phyloP scores from a whole-genome alignment of 2,888 invertebrate genomes.

The Sinelater perroti region DNA sequence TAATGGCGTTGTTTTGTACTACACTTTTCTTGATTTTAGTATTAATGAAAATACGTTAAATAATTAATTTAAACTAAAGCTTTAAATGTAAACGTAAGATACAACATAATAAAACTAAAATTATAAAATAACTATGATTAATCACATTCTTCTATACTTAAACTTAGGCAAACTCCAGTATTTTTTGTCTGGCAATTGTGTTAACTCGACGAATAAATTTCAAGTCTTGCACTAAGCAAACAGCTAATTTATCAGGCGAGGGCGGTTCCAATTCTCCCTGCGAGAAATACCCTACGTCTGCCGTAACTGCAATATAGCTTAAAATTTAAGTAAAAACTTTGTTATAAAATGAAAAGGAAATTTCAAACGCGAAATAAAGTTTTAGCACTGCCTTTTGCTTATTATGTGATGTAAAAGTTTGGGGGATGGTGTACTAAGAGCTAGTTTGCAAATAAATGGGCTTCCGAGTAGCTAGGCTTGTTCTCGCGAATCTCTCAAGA shows the following conservation, averaged over 20 bases:
- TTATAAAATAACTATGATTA: too few species aligned
- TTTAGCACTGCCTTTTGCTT: constrained; percentile 44
- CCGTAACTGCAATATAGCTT: constrained; percentile 31
- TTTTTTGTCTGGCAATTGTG: background rate
- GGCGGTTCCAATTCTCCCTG: constrained; percentile 6
- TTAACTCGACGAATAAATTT: too few species aligned
- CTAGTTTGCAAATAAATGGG: constrained; percentile 53
- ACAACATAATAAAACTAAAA: too few species aligned
- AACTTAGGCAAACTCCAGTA: too few species aligned
- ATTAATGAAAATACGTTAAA: too few species aligned
- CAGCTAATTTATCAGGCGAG: background rate
- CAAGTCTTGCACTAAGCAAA: background rate
- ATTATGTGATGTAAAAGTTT: constrained; percentile 50
- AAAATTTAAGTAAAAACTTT: constrained; percentile 38
- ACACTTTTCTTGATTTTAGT: too few species aligned
- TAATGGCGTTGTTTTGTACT: too few species aligned
- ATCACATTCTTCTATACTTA: too few species aligned
- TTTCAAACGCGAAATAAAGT: constrained; percentile 48
- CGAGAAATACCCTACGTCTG: constrained; percentile 28
- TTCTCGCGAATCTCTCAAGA: constrained; percentile 47
- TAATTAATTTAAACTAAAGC: too few species aligned
- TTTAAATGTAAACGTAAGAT: too few species aligned
- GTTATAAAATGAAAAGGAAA: constrained; percentile 41
- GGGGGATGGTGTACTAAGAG: constrained; percentile 48
- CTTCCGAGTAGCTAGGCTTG: constrained; percentile 50